Evolutionary conservation across 2,797 vertebrate genomes (phyloP).

Genomic region (Crenuchus spilurus): DNA sequence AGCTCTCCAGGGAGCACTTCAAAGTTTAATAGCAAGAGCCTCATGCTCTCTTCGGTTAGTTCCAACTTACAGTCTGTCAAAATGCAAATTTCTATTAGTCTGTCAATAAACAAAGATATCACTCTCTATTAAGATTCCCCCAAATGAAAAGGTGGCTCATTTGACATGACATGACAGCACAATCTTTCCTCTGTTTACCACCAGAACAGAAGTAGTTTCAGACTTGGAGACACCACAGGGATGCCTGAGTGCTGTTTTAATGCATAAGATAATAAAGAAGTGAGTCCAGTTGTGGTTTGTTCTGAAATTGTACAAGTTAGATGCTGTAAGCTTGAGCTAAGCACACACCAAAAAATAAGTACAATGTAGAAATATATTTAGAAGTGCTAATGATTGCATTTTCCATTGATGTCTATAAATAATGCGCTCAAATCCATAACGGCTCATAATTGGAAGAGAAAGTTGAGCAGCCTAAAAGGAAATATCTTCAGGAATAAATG

Average conservation of each 20-base stretch:
- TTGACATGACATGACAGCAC: conserved; percentile 6
- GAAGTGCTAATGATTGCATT: background rate
- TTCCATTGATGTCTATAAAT: background rate
- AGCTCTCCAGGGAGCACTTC: conserved; percentile 20
- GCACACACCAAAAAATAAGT: background rate
- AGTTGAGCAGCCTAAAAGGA: background rate
- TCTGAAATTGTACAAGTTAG: no score
- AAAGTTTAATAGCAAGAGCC: conserved; percentile 24
- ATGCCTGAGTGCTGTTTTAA: background rate
- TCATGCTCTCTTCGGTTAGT: background rate
- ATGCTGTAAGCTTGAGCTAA: no score
- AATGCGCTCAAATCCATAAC: background rate
- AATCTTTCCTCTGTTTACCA: background rate
- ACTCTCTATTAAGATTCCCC: background rate
- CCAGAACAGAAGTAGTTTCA: background rate
- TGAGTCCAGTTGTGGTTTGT: background rate
- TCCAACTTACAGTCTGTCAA: conserved; percentile 28
- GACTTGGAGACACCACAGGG: background rate
- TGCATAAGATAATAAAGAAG: background rate
- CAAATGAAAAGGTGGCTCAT: conserved; percentile 7
- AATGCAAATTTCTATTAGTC: conserved; percentile 28
- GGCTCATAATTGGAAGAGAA: background rate
- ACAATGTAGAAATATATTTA: background rate
- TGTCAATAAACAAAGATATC: conserved; percentile 35
- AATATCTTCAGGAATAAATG: background rate